These are phyloP conservation scores for Lasioglossum malachurum DNA, from an alignment of 2,888 invertebrate species.

Conservation along the genomic window DNA sequence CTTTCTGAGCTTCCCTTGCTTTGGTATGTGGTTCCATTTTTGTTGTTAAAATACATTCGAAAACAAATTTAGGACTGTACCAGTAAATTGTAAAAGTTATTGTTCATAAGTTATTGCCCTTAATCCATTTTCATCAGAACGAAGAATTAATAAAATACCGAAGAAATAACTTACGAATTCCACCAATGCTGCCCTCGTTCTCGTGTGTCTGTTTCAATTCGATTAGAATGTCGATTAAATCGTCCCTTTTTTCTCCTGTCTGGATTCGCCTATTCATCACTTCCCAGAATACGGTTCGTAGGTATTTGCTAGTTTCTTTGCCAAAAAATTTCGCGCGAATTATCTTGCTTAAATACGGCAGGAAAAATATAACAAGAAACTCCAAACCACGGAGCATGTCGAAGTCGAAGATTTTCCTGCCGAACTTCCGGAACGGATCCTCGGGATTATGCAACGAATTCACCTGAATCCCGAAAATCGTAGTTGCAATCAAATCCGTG, in stretches of 20 bases:
- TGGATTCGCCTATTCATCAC: constrained; percentile 84
- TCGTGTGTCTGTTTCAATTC: constrained; percentile 79
- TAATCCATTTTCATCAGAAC: too few relatives aligned
- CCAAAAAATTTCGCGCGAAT: constrained; percentile 83
- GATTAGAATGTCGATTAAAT: constrained; percentile 85
- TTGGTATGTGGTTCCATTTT: background rate
- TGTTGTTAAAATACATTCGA: background rate
- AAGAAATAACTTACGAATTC: constrained; percentile 59
- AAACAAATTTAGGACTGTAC: background rate
- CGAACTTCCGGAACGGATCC: constrained; percentile 84
- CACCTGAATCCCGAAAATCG: constrained; percentile 85
- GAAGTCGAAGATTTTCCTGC: constrained; percentile 83
- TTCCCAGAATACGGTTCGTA: constrained; percentile 83
- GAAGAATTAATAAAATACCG: background rate
- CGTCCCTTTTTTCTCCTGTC: constrained; percentile 82
- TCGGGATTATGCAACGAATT: constrained; percentile 84
- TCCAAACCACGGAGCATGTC: constrained; percentile 81
- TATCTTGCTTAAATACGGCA: constrained; percentile 82
- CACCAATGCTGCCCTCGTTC: constrained; percentile 37
- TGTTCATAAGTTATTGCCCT: too few relatives aligned
- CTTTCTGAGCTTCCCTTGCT: background rate
- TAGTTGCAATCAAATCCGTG: constrained; percentile 85
- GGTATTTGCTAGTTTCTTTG: constrained; percentile 78
- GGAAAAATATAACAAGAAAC: constrained; percentile 83
- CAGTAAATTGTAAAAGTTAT: background rate